phyloP scores from a whole-genome alignment of 2,797 vertebrate genomes.

The Leptodactylus fallax region DNA sequence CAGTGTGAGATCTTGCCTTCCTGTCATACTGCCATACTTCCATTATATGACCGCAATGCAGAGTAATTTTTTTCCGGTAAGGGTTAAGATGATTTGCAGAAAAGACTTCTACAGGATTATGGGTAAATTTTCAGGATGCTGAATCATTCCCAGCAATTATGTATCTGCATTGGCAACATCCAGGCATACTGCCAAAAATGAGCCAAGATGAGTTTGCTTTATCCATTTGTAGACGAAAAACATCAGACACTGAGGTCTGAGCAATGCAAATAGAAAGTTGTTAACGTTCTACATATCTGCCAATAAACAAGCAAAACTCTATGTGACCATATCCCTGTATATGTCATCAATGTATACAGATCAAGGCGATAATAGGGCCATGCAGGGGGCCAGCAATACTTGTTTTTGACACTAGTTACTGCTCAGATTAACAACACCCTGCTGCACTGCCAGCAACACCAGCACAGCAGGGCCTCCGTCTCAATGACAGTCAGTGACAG shows the following conservation, averaged over 20 bases:
- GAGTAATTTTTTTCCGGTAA: constrained; percentile 22
- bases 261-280: background rate
- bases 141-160: constrained; percentile 49
- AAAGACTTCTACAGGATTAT: constrained; percentile 25
- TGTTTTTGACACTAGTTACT: background rate
- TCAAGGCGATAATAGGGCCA: background rate
- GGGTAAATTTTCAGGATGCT: constrained; percentile 37
- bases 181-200: constrained; percentile 23
- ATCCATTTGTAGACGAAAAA: constrained; percentile 1
- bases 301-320: background rate
- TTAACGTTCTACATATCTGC: background rate
- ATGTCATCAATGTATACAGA: background rate
- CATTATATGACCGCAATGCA: constrained; percentile 35
- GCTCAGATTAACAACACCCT: background rate
- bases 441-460: background rate
- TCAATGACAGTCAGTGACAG: background rate
- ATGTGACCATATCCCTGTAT: background rate
- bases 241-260: background rate
- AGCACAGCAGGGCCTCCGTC: background rate
- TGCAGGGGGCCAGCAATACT: background rate
- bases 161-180: constrained; percentile 21
- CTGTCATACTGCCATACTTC: background rate
- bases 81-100: constrained; percentile 45
- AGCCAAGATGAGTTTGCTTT: constrained; percentile 19
- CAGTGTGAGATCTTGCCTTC: background rate